Conservation (phyloP, 2,113 vertebrate species). For the Zosterops japonicus region DNA sequence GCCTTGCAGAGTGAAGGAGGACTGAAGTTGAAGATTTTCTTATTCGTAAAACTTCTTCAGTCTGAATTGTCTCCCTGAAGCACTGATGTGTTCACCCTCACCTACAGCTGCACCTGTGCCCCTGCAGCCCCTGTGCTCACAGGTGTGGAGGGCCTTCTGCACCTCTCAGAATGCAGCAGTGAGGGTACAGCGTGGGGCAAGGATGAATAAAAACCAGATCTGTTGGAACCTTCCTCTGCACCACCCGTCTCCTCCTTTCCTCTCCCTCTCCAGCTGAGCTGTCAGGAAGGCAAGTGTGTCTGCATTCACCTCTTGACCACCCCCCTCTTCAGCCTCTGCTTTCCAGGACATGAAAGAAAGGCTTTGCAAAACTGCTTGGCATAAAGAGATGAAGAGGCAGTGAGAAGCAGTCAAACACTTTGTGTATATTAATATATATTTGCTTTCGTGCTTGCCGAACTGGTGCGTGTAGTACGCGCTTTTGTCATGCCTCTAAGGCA, state of each 20-base stretch:
- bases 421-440: background rate
- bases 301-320: background rate
- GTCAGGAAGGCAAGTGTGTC: background rate
- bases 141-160: background rate
- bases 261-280: background rate
- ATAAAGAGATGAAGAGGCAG: background rate
- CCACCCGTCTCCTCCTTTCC: background rate
- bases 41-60: background rate
- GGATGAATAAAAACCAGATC: background rate
- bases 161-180: background rate
- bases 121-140: background rate
- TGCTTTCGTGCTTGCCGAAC: background rate
- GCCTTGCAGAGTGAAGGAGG: background rate
- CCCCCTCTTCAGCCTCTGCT: background rate
- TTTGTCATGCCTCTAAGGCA: background rate
- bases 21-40: background rate
- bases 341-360: background rate
- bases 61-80: background rate
- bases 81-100: background rate
- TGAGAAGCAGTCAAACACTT: background rate
- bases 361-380: background rate
- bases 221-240: background rate
- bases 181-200: accelerated
- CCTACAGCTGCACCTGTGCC: accelerated
- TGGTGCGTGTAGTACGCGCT: background rate